These are phyloP conservation scores for Heliothis peltigera DNA, from an alignment of 2,888 invertebrate genomes.

Conservation along the genomic window DNA sequence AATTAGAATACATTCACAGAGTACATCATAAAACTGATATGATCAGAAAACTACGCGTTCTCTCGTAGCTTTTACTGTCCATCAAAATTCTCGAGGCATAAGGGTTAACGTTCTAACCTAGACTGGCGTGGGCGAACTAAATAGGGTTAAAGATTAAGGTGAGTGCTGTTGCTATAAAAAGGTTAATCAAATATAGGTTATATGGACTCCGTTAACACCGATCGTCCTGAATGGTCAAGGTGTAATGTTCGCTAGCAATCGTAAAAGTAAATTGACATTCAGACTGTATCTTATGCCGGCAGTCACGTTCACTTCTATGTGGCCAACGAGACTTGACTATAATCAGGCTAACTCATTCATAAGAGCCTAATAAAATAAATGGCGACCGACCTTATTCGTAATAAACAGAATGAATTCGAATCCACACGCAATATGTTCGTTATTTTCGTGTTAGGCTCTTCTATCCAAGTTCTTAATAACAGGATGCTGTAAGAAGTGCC, in stretches of 20 bases:
- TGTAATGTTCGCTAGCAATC: slow-evolving; percentile 62
- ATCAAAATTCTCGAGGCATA: slow-evolving; percentile 31
- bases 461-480: slow-evolving; percentile 42
- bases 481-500: slow-evolving; percentile 42
- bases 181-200: slow-evolving; percentile 47
- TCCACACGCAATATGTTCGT: slow-evolving; percentile 62
- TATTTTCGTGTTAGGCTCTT: slow-evolving; percentile 61
- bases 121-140: slow-evolving; percentile 45
- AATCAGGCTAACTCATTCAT: slow-evolving; percentile 76
- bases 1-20: slow-evolving; percentile 17
- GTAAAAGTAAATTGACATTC: slow-evolving; percentile 81
- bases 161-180: slow-evolving; percentile 24
- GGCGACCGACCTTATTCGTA: slow-evolving; percentile 55
- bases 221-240: slow-evolving; percentile 63
- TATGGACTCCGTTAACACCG: slow-evolving; percentile 41
- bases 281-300: slow-evolving; percentile 66
- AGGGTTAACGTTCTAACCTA: slow-evolving; percentile 25
- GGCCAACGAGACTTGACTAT: slow-evolving; percentile 75
- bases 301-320: slow-evolving; percentile 76
- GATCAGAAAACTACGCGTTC: slow-evolving; percentile 30
- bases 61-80: slow-evolving; percentile 36
- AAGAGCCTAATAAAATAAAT: slow-evolving; percentile 66
- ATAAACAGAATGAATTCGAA: slow-evolving; percentile 43
- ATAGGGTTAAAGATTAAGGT: slow-evolving; percentile 49
- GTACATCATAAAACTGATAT: slow-evolving; percentile 34